Evolutionary conservation across 1,140 invertebrate species (phyloP), one percentile per base, ranked within the genome.

Genomic region (Meloidogyne floridensis): DNA sequence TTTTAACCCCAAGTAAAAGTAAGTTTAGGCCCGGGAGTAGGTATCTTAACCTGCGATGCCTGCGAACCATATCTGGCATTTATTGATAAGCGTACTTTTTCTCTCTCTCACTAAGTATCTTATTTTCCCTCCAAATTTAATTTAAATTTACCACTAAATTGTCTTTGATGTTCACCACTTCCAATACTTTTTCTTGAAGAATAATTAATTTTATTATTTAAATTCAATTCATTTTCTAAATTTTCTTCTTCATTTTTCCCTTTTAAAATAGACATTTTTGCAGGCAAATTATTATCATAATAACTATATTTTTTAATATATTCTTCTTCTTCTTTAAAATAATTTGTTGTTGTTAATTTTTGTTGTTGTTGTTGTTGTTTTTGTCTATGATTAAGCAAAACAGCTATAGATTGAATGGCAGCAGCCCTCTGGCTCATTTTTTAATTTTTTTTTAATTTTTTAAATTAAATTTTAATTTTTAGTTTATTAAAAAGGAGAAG

Each of bases 41-140:
- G n/a, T n/a, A n/a, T n/a, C n/a, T n/a, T n/a, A n/a, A n/a, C n/a
- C n/a, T n/a, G n/a, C n/a, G n/a, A n/a, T n/a, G n/a, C 20, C 1
- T 20, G 0, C 20, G 1, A 1, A 20, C 0, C 0, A 1, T 20
- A 1, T 20, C 1, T 20, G 0, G 1, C 0, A 20, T 20, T 20
- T 20, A 0, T 0, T 20, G 1, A 1, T 1, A 0, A 20, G 20
- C 0, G 0, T 0, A 1, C 0, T 20, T 1, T 20, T 1, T 20
- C 20, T 1, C 20, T 20, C 1, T 1, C 0, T 47, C 43, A 0
- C 2, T 2, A 3, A 47, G 2, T 47, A 0, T 47, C 0, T n/a
- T n/a, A n/a, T n/a, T n/a, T n/a, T n/a, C 0, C 2, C 2, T 7
- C 0, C 0, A 59, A 59, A n/a, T 0, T 20, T 20, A 20, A 20